phyloP scores from a whole-genome alignment of 2,113 vertebrate genomes.

The Podarcis raffonei region DNA sequence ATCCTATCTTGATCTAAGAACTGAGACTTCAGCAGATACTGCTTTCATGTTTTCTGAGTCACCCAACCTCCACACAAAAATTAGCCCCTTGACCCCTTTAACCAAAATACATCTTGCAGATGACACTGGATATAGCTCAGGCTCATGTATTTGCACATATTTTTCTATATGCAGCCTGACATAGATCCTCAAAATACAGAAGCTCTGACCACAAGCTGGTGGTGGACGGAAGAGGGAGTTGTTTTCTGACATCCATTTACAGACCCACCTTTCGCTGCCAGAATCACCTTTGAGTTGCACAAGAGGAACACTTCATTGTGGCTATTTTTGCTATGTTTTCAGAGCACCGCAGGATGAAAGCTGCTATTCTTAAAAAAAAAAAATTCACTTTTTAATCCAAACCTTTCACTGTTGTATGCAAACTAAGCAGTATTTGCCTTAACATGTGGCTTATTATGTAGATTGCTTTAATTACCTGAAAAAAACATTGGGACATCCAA shows the following conservation, averaged over 20 bases:
- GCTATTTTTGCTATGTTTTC: conserved; percentile 41
- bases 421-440: background rate
- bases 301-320: background rate
- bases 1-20: background rate
- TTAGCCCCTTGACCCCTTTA: background rate
- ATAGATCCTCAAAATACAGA: background rate
- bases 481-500: background rate
- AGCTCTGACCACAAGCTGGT: background rate
- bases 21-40: background rate
- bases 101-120: background rate
- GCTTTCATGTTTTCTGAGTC: background rate
- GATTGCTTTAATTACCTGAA: background rate
- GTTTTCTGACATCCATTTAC: background rate
- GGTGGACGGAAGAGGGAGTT: rapidly evolving
- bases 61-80: background rate
- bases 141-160: background rate
- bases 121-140: background rate
- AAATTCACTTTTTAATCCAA: background rate
- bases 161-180: rapidly evolving
- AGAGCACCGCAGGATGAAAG: background rate
- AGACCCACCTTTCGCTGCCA: conserved; percentile 1
- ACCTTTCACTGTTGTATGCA: background rate
- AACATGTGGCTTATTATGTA: background rate
- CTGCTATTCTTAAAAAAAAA: background rate
- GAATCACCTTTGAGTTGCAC: conserved; percentile 8